These are phyloP conservation scores for Capreolus pygargus DNA, from an alignment of 2,113 vertebrate genomes.

Conservation along the genomic window DNA sequence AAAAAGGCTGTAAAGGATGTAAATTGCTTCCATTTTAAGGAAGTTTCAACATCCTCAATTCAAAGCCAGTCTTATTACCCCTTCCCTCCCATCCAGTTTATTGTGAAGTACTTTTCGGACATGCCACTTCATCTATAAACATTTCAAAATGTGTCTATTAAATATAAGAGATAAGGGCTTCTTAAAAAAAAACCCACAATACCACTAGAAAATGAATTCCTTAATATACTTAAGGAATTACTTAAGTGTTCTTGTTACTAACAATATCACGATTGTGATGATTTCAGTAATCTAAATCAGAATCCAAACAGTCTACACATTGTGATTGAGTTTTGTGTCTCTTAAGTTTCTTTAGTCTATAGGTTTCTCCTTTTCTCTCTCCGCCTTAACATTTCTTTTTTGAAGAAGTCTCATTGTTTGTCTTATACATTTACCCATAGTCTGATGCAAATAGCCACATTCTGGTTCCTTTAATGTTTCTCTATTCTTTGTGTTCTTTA, in stretches of 20 bases:
- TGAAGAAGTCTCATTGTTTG: background rate
- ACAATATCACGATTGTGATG: background rate
- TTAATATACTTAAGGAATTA: background rate
- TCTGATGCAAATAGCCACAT: background rate
- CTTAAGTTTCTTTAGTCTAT: background rate
- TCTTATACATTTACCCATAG: background rate
- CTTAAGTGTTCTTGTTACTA: background rate
- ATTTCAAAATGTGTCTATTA: background rate
- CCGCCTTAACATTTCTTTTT: background rate
- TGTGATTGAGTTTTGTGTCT: constrained; percentile 4
- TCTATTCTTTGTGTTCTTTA: background rate
- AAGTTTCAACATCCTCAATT: constrained; percentile 3
- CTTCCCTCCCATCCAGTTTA: background rate
- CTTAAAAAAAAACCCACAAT: background rate
- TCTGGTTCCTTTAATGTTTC: background rate
- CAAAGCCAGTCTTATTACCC: background rate
- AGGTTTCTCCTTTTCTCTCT: background rate
- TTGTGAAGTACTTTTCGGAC: background rate
- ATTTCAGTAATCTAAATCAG: background rate
- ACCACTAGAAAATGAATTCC: background rate
- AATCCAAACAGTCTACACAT: background rate
- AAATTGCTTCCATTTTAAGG: background rate
- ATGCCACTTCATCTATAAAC: background rate
- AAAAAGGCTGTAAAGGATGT: background rate
- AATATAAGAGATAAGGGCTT: background rate